Conservation (phyloP, 2,113 vertebrate species). For the Lepus europaeus region DNA sequence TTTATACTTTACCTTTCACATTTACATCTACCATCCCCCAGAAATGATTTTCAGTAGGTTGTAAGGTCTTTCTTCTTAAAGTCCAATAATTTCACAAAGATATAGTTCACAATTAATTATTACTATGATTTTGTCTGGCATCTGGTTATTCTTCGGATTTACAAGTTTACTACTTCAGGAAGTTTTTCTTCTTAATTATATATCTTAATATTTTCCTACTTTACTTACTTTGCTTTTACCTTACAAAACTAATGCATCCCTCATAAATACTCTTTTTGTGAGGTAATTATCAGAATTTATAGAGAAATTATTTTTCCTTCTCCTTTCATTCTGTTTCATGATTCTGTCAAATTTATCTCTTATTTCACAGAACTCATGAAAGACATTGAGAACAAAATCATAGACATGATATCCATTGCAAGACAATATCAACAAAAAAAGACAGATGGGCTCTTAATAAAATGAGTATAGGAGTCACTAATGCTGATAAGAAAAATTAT, state of each 20-base stretch:
- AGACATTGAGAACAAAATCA: neutral
- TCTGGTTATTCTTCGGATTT: neutral
- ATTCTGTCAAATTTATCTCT: neutral
- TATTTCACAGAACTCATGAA: neutral
- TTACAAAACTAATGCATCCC: neutral
- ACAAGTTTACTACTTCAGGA: neutral
- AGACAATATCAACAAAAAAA: neutral
- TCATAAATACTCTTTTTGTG: neutral
- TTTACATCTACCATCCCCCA: neutral
- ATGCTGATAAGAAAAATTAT: neutral
- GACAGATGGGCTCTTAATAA: neutral
- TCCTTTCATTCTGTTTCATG: neutral
- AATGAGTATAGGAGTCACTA: neutral
- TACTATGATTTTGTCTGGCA: neutral
- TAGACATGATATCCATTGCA: neutral
- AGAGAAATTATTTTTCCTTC: neutral
- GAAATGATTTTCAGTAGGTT: neutral
- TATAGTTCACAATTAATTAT: neutral
- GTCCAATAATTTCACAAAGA: neutral
- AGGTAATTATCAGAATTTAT: neutral
- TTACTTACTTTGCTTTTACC: neutral
- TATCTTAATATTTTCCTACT: neutral
- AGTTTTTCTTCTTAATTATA: neutral
- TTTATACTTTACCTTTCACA: neutral
- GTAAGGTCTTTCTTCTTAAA: neutral